Evolutionary conservation across 2,797 vertebrate species (phyloP), one percentile per base, ranked within the genome.

Genomic region (Lithobates pipiens): DNA sequence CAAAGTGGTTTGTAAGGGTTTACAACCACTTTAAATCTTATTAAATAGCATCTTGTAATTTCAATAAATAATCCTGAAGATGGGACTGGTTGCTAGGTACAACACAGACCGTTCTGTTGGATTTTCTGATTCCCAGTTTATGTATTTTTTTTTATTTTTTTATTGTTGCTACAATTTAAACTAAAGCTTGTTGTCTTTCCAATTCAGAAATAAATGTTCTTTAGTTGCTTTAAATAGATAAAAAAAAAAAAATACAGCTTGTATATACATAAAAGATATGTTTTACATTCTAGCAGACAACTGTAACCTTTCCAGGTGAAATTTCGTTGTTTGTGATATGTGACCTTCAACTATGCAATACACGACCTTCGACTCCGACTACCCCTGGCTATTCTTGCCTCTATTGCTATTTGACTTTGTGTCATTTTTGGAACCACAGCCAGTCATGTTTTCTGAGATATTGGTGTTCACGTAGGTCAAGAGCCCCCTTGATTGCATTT

Each of bases 221-320:
- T 16, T 15, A 16, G 15, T 18, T 16, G 50, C 16, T 15, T 54
- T 18, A 3, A 15, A 18, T 13, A 5, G 50, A 23, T 61, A 23
- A 8, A 23, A 3, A n/a, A 61, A 23, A 8, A 23, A 3, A n/a
- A 61, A 23, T 61, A 5, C 0, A 61, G 54, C 16, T 23, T 23
- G 54, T 18, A 61, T 61, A 23, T 61, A 61, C 18, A 23, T n/a
- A 8, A 61, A 61, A 61, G 3, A 18, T 54, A 54, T 54, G 29
- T 67, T 65, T 65, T 67, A 46, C 57, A 42, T 75, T 46, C 44
- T 25, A 44, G 21, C 25, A 15, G 61, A 70, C 82, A 83, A 27
- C 73, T 25, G 23, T 83, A 76, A 83, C 82, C 82, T 83, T 76
- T 83, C 44, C 44, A 54, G 54, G 42, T 76, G 32, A 76, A 57